Base-by-base conservation (phyloP, 2,888 invertebrate species). In the Cataglyphis albicans region DNA sequence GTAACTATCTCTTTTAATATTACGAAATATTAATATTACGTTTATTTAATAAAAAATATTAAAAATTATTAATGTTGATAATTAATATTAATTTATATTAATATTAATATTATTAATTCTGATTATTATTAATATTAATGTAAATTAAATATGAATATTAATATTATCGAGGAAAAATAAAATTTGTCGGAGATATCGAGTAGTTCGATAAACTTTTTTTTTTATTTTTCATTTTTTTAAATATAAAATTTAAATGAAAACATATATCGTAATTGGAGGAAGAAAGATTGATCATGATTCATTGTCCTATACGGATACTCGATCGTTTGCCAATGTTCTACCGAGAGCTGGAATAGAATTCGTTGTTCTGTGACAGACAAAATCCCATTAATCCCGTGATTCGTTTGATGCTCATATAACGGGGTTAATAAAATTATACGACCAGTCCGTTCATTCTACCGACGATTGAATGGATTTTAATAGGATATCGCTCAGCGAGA, bases 361-460 rank as follows among this genome's bases (percentile, higher is more conserved):
- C 70, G 78, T 59, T 44, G 68, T 59, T 55, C 44, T 59, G 78
- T 59, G 78, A 80, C 78, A 48, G 38, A 68, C 59, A 57, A 67
- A 80, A 83, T 83, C 78, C 81, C 44, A 81, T 75, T 84, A 81
- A 81, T 84, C 64, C 41, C 25, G 29, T 81, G 83, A 84, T 81
- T 81, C 61, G 75, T 48, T 61, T 67, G 75, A 81, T 74, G 75
- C 72, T 75, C 84, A 70, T 52, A 52, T 84, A 81, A 84, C 81
- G 63, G 74, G 70, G 68, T 84, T 84, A 84, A 84, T 84, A 68
- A 75, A 84, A 84, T 84, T 63, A 81, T 67, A 73, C 81, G 73
- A 32, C 59, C 73, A 67, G 59, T 61, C 35, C 67, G 65, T 9
- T 10, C 68, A 32, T 68, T 52, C 74, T 41, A 44, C 61, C 29